phyloP scores from a whole-genome alignment of 2,113 vertebrate genomes.

The Pitta sordida region DNA sequence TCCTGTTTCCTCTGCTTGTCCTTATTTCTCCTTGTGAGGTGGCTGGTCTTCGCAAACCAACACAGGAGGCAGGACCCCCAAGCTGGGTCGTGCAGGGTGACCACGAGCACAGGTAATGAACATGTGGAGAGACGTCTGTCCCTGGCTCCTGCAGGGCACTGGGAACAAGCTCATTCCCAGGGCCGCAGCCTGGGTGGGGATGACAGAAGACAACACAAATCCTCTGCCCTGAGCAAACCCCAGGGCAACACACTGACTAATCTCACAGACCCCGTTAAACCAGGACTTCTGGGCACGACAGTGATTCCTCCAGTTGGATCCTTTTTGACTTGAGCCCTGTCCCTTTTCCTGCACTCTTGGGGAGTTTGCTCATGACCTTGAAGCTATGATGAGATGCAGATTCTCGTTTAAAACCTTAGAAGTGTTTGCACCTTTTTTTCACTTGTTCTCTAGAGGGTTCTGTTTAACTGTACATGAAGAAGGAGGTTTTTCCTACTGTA shows the following conservation, averaged over 20 bases:
- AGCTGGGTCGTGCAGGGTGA: neutral
- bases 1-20: neutral
- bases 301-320: neutral
- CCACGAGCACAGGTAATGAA: neutral
- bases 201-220: rapidly evolving
- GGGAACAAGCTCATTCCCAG: neutral
- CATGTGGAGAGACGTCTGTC: neutral
- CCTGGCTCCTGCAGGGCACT: neutral
- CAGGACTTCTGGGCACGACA: neutral
- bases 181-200: neutral
- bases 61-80: neutral
- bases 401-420: neutral
- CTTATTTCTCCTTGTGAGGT: neutral
- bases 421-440: neutral
- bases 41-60: neutral
- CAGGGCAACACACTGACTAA: neutral
- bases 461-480: neutral
- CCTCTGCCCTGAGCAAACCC: neutral
- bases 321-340: neutral
- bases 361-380: neutral
- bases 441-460: neutral
- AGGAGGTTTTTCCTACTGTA: neutral
- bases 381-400: neutral
- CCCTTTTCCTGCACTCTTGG: rapidly evolving
- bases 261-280: neutral